Percentiles rank a stretch among this genome's conserved stretches.
Conservation (phyloP, 2,113 vertebrate genomes). For the Halcyon senegalensis region DNA sequence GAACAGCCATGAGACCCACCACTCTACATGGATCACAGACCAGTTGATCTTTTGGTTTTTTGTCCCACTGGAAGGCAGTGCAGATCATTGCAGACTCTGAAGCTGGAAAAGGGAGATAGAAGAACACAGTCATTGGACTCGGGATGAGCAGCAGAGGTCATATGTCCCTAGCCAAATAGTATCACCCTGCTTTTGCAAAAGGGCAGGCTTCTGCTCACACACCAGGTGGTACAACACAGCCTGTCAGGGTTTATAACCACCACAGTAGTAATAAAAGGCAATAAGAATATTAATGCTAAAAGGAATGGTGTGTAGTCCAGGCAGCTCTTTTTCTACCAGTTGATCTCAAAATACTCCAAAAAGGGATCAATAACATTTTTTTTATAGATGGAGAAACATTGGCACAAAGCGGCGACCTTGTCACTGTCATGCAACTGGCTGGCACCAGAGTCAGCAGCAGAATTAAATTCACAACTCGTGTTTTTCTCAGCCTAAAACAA, state of each 20-base stretch:
- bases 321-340: background rate
- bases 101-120: background rate
- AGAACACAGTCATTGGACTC: too few species aligned
- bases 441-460: background rate
- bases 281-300: background rate
- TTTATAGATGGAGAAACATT: background rate
- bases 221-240: background rate
- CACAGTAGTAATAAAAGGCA: background rate
- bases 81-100: background rate
- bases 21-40: background rate
- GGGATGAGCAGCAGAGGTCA: background rate
- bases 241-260: background rate
- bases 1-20: background rate
- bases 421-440: background rate
- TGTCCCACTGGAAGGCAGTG: background rate
- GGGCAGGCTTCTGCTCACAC: background rate
- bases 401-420: background rate
- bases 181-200: background rate
- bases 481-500: background rate
- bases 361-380: background rate
- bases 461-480: background rate
- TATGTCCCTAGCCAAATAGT: background rate
- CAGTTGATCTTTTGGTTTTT: background rate
- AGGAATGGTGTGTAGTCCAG: background rate
- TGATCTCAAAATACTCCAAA: background rate